A percentile compares a stretch with the other conserved stretches of the same genome.
Conservation (phyloP, 2,113 vertebrate species). For the Psephotus haematonotus region DNA sequence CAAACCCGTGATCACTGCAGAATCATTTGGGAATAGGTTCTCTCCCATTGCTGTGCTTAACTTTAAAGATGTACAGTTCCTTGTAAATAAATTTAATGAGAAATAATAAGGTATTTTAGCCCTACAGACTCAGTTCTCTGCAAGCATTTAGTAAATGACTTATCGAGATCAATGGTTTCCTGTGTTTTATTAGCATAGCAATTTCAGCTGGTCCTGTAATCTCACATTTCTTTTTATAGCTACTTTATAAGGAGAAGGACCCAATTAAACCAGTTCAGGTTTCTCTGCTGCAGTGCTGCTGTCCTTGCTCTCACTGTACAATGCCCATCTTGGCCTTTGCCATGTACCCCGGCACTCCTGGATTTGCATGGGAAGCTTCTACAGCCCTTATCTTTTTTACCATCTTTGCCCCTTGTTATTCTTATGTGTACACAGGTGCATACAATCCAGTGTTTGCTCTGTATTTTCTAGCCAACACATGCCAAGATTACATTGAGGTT, state of each 20-base stretch:
- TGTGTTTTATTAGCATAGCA: background rate
- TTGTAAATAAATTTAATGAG: background rate
- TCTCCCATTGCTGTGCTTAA: background rate
- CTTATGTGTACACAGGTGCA: background rate
- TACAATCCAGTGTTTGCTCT: background rate
- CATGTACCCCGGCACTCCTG: accelerated
- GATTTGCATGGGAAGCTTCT: background rate
- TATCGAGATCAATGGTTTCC: background rate
- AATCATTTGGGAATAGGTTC: background rate
- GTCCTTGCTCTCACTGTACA: background rate
- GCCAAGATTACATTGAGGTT: background rate
- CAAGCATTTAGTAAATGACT: background rate
- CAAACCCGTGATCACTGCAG: background rate
- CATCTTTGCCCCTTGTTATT: background rate
- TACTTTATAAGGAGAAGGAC: constrained; percentile 53
- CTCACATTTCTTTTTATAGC: constrained; percentile 46
- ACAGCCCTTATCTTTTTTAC: background rate
- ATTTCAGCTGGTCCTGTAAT: constrained; percentile 15
- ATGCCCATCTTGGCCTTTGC: background rate
- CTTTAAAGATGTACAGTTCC: background rate
- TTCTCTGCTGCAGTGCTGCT: background rate
- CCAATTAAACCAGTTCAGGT: constrained; percentile 37
- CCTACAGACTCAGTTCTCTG: background rate
- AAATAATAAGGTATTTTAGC: background rate
- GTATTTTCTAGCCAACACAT: background rate